Evolutionary conservation across 2,888 invertebrate species (phyloP).

Genomic region (Hirudinaria manillensis): DNA sequence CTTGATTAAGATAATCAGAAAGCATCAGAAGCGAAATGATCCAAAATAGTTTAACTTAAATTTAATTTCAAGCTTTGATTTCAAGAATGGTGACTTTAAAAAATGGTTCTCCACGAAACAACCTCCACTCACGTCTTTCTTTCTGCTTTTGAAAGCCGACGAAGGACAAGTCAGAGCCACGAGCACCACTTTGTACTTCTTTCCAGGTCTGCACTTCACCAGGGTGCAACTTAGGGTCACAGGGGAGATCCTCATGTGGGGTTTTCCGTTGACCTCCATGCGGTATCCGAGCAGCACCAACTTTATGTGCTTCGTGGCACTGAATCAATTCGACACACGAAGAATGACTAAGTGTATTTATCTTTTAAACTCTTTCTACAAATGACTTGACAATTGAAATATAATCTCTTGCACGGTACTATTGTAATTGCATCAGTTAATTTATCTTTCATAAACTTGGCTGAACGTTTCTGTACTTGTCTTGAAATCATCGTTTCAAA

Average conservation of each 20-base stretch:
- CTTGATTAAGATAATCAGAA: not conserved
- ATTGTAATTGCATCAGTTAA: not conserved
- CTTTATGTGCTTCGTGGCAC: slow-evolving; percentile 8
- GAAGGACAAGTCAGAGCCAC: slow-evolving; percentile 53
- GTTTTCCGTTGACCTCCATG: slow-evolving; percentile 45
- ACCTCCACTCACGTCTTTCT: slow-evolving; percentile 33
- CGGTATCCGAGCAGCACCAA: slow-evolving; percentile 33
- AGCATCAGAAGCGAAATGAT: not conserved
- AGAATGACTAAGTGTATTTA: too few species aligned
- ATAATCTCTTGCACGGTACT: not conserved
- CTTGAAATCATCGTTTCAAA: too few species aligned
- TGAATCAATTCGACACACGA: not conserved
- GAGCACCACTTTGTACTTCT: slow-evolving; percentile 50
- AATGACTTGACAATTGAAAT: not conserved
- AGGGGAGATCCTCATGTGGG: slow-evolving; percentile 50
- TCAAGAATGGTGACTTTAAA: not conserved
- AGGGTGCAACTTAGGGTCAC: slow-evolving; percentile 52
- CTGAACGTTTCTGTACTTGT: too few species aligned
- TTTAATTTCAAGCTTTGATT: not conserved
- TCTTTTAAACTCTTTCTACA: not conserved
- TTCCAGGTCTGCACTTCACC: slow-evolving; percentile 53
- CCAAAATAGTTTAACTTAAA: not conserved
- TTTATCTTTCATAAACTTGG: not conserved
- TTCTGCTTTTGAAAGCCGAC: slow-evolving; percentile 47
- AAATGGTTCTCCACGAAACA: not conserved